These are phyloP conservation scores for Pelobates cultripes DNA, from an alignment of 2,797 vertebrate species.

Conservation along the genomic window DNA sequence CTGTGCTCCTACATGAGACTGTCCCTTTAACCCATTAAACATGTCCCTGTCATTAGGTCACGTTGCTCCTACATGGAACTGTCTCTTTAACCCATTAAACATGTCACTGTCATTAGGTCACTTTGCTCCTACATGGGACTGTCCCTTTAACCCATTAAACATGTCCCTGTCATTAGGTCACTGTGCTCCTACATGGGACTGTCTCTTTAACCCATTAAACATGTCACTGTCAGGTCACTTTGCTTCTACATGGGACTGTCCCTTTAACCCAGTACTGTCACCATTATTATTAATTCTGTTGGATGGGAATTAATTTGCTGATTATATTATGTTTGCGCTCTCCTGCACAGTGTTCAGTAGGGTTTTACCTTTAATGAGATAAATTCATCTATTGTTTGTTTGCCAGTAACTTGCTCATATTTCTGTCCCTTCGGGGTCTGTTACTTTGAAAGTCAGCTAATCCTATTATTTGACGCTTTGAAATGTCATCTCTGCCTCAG, in stretches of 20 bases:
- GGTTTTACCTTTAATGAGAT: not conserved
- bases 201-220: not conserved
- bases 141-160: not conserved
- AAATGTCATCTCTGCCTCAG: slow-evolving; percentile 34
- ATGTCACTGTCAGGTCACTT: not conserved
- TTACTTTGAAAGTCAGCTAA: slow-evolving; percentile 39
- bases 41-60: slow-evolving; percentile 1
- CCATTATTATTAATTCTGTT: not conserved
- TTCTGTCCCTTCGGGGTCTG: slow-evolving; percentile 34
- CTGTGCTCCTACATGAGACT: not conserved
- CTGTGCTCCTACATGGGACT: not conserved
- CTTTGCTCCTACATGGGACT: not conserved
- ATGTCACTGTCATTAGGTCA: not conserved
- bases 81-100: not conserved
- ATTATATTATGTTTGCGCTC: not conserved
- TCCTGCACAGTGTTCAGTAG: not conserved
- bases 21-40: not conserved
- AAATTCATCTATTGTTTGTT: not conserved
- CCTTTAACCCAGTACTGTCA: not conserved
- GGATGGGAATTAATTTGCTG: no score
- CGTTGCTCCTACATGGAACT: no score
- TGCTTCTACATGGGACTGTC: no score
- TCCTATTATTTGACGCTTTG: slow-evolving; percentile 43
- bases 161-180: not conserved
- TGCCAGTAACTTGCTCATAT: slow-evolving; percentile 15